Evolutionary conservation across 2,888 invertebrate species (phyloP).

Genomic region (Calephelis perditalis): DNA sequence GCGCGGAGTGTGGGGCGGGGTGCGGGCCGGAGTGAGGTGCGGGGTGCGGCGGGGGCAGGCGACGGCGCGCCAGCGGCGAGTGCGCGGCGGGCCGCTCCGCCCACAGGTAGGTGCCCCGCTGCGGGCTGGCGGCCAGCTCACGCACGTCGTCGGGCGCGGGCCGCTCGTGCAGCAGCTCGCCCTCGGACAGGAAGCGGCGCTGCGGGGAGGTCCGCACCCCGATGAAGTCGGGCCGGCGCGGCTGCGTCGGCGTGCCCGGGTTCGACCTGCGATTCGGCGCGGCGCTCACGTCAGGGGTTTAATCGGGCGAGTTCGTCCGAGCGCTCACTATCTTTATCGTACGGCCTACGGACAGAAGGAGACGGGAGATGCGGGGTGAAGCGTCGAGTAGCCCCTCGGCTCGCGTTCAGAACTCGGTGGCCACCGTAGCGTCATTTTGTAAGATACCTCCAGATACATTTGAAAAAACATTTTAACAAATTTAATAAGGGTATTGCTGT

Average conservation of each 20-base stretch:
- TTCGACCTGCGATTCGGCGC: slow-evolving; percentile 85
- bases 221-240: slow-evolving; percentile 92
- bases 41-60: slow-evolving; percentile 41
- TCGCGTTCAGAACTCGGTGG: slow-evolving; percentile 45
- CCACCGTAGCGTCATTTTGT: too few species aligned
- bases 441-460: background rate
- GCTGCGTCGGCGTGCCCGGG: slow-evolving; percentile 94
- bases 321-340: slow-evolving; percentile 75
- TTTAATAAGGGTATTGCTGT: too few species aligned
- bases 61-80: slow-evolving; percentile 47
- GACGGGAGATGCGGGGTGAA: slow-evolving; percentile 76
- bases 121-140: slow-evolving; percentile 92
- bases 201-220: slow-evolving; percentile 86
- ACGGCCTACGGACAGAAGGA: slow-evolving; percentile 78
- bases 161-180: slow-evolving; percentile 87
- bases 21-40: slow-evolving; percentile 45
- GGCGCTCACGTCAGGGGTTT: slow-evolving; percentile 73
- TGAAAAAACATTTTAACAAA: too few species aligned
- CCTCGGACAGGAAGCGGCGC: slow-evolving; percentile 88
- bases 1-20: slow-evolving; percentile 70
- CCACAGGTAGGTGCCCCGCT: slow-evolving; percentile 78
- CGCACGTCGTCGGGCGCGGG: slow-evolving; percentile 88
- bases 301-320: slow-evolving; percentile 76
- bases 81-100: slow-evolving; percentile 73
- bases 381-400: slow-evolving; percentile 55